phyloP scores from a whole-genome alignment of 2,888 invertebrate species.

The Torymus auratus region DNA sequence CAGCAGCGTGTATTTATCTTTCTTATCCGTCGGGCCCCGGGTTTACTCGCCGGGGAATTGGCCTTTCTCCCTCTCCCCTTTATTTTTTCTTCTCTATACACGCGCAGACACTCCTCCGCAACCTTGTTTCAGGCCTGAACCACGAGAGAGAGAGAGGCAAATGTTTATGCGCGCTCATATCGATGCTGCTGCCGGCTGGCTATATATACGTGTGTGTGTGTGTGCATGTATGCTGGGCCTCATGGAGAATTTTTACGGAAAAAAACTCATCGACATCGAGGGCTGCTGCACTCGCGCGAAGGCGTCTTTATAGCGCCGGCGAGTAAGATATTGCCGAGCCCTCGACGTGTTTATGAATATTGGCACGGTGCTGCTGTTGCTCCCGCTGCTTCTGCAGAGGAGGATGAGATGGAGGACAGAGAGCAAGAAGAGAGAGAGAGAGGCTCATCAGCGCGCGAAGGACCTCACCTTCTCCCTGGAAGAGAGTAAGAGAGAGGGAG shows the following conservation, averaged over 20 bases:
- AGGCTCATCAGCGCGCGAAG: slow-evolving; percentile 43
- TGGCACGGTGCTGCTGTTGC: slow-evolving; percentile 55
- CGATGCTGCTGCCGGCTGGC: slow-evolving; percentile 22
- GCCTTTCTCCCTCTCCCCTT: not conserved
- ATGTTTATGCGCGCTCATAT: slow-evolving; percentile 58
- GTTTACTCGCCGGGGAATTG: slow-evolving; percentile 13
- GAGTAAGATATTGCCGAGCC: slow-evolving; percentile 65
- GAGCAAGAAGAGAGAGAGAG: slow-evolving; percentile 19
- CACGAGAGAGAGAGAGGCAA: slow-evolving; percentile 57
- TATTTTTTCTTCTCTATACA: too few relatives aligned
- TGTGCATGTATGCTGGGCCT: not conserved
- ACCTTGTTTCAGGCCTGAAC: slow-evolving; percentile 54
- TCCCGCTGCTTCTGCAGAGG: slow-evolving; percentile 41
- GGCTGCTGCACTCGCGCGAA: slow-evolving; percentile 20
- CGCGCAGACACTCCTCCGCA: slow-evolving; percentile 3
- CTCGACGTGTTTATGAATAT: slow-evolving; percentile 70
- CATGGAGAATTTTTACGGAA: slow-evolving; percentile 49
- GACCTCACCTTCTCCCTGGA: slow-evolving; percentile 4
- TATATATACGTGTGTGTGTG: too few relatives aligned
- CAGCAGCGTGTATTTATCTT: slow-evolving; percentile 69
- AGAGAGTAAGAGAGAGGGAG: too few relatives aligned
- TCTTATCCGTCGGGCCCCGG: slow-evolving; percentile 66
- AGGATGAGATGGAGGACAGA: slow-evolving; percentile 50
- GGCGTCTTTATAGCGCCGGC: slow-evolving; percentile 62
- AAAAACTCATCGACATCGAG: slow-evolving; percentile 57